phyloP scores from a whole-genome alignment of 2,797 vertebrate genomes.

The Xiphophorus birchmanni region DNA sequence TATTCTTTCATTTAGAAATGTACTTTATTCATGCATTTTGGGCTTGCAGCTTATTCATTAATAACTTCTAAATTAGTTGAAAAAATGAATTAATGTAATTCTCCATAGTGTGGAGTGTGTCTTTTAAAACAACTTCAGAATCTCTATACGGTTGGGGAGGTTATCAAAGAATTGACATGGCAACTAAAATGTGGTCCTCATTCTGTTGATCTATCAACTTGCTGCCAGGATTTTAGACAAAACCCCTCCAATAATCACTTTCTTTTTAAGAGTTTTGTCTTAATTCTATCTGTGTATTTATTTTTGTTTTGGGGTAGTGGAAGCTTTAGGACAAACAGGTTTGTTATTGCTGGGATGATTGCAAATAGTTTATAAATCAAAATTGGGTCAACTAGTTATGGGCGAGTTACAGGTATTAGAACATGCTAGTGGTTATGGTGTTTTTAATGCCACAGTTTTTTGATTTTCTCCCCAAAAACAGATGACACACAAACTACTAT shows the following conservation, averaged over 20 bases:
- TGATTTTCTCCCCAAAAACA: background rate
- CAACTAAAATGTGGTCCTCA: background rate
- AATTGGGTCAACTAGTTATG: background rate
- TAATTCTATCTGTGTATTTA: background rate
- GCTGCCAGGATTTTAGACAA: background rate
- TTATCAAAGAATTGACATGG: background rate
- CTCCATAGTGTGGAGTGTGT: background rate
- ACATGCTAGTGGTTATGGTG: background rate
- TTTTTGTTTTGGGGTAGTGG: background rate
- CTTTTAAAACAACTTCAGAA: background rate
- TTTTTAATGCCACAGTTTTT: background rate
- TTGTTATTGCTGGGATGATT: background rate
- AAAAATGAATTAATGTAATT: background rate
- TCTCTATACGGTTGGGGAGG: background rate
- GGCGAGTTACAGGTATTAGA: background rate
- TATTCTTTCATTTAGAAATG: background rate
- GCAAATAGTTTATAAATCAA: background rate
- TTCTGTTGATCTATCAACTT: background rate
- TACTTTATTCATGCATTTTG: background rate
- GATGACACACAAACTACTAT: background rate
- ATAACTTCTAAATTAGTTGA: background rate
- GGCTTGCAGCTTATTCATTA: background rate
- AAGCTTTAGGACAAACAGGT: background rate
- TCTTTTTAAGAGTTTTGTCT: background rate
- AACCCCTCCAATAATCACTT: background rate